Conservation (phyloP, 2,113 vertebrate genomes). For the Macquaria ambigua region DNA sequence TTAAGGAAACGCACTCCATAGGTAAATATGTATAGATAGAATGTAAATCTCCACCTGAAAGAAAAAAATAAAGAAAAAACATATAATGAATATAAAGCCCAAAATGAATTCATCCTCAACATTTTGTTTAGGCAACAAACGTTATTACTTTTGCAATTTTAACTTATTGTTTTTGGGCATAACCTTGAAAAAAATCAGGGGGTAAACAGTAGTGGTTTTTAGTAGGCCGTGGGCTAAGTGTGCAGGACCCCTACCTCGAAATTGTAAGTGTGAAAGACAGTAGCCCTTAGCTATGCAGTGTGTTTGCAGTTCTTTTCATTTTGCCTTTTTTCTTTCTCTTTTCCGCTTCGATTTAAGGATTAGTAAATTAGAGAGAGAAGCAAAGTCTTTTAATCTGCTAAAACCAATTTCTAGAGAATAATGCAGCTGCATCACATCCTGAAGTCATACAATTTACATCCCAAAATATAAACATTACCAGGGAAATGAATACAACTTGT, state of each 20-base stretch:
- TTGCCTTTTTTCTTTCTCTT: not conserved
- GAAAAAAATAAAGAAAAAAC: conserved; percentile 75
- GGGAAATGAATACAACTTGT: conserved; percentile 11
- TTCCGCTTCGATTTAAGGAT: not conserved
- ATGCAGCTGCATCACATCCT: conserved; percentile 6
- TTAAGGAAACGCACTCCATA: conserved; percentile 96
- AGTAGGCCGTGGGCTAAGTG: not conserved
- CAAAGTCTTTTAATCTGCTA: conserved; percentile 1
- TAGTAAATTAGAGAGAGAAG: not conserved
- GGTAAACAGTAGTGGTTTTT: not conserved
- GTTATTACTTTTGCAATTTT: not conserved
- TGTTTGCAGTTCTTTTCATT: not conserved
- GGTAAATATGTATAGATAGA: conserved; percentile 97
- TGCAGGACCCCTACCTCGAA: not conserved
- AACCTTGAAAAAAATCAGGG: not conserved
- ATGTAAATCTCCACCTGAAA: conserved; percentile 97
- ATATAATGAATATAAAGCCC: not conserved
- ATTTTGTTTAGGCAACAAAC: not conserved
- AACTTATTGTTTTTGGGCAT: not conserved
- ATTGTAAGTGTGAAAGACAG: not conserved
- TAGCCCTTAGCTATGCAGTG: not conserved
- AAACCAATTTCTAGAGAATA: conserved; percentile 14
- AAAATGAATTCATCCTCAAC: not conserved
- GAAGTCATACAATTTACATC: not conserved
- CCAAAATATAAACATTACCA: not conserved